These are phyloP conservation scores for Drosophila ohnishii DNA, from an alignment of 1,140 invertebrate genomes.

Conservation along the genomic window DNA sequence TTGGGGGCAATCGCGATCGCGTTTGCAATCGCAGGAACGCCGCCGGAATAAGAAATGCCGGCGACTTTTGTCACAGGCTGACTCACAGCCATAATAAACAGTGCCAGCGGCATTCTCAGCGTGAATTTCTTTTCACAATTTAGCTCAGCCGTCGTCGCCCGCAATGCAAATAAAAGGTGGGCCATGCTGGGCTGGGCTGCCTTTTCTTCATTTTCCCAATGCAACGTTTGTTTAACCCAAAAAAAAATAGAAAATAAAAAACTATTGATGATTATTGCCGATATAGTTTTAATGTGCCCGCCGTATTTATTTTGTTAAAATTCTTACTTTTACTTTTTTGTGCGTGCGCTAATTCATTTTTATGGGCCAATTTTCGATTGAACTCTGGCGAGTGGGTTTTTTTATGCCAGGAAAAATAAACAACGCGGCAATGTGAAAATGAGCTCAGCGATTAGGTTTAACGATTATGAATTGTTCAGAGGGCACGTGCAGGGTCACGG, in stretches of 20 bases:
- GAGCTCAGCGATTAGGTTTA: conserved; percentile 59
- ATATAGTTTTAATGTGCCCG: conserved; percentile 44
- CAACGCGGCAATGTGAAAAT: conserved; percentile 48
- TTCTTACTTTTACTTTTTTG: conserved; percentile 55
- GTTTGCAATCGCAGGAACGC: conserved; percentile 60
- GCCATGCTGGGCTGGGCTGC: conserved; percentile 25
- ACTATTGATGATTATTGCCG: conserved; percentile 52
- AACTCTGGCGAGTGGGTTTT: conserved; percentile 60
- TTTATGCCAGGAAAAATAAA: conserved; percentile 64
- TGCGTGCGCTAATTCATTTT: conserved; percentile 61
- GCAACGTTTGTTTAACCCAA: conserved; percentile 64
- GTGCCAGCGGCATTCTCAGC: conserved; percentile 47
- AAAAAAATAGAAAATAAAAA: conserved; percentile 35
- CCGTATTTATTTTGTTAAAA: conserved; percentile 70
- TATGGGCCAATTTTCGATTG: conserved; percentile 66
- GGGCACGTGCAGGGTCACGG: conserved; percentile 31
- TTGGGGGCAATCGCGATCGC: conserved; percentile 59
- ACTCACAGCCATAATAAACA: conserved; percentile 48
- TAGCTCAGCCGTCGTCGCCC: conserved; percentile 52
- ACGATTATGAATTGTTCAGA: conserved; percentile 69
- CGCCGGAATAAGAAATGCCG: conserved; percentile 69
- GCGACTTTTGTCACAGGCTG: conserved; percentile 28
- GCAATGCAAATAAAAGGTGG: conserved; percentile 73
- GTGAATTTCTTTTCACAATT: conserved; percentile 75
- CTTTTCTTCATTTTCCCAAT: conserved; percentile 19